phyloP scores from a whole-genome alignment of 1,140 invertebrate genomes.

The Drosophila novamexicana region DNA sequence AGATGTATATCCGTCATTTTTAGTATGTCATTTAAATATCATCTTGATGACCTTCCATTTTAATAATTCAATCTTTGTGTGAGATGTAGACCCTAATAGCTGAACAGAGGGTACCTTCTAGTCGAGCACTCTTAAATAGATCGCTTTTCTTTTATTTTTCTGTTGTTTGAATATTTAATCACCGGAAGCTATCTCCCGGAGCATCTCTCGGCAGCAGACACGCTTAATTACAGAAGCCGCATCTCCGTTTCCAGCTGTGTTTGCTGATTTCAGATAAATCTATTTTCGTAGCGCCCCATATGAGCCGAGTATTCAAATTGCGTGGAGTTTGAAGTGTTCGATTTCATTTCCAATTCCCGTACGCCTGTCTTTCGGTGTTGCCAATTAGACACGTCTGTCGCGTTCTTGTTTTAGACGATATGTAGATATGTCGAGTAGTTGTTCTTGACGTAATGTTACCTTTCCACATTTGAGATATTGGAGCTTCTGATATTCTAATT shows the following conservation, averaged over 20 bases:
- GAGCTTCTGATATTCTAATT: conserved; percentile 29
- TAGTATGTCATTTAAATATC: too few relatives aligned
- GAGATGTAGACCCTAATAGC: too few relatives aligned
- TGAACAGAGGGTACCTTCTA: neutral
- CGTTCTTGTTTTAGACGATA: conserved; percentile 38
- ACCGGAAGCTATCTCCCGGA: conserved; percentile 70
- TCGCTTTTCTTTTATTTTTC: conserved; percentile 11
- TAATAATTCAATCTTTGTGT: too few relatives aligned
- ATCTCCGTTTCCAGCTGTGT: conserved; percentile 57
- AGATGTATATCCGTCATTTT: too few relatives aligned
- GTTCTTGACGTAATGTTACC: neutral
- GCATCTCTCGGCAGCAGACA: conserved; percentile 58
- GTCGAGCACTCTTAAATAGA: neutral
- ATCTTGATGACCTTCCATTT: too few relatives aligned
- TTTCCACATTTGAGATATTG: conserved; percentile 4
- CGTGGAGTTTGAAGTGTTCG: conserved; percentile 31
- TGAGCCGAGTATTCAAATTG: conserved; percentile 57
- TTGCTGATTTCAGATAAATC: conserved; percentile 52
- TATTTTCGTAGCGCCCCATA: conserved; percentile 53
- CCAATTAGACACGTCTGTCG: conserved; percentile 70
- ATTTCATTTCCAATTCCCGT: conserved; percentile 53
- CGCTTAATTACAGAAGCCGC: conserved; percentile 64
- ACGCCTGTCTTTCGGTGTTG: conserved; percentile 26
- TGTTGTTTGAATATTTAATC: conserved; percentile 70
- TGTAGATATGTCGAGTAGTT: conserved; percentile 15